These are phyloP conservation scores for Drosophila affinis DNA, from an alignment of 2,888 invertebrate species.

Conservation along the genomic window DNA sequence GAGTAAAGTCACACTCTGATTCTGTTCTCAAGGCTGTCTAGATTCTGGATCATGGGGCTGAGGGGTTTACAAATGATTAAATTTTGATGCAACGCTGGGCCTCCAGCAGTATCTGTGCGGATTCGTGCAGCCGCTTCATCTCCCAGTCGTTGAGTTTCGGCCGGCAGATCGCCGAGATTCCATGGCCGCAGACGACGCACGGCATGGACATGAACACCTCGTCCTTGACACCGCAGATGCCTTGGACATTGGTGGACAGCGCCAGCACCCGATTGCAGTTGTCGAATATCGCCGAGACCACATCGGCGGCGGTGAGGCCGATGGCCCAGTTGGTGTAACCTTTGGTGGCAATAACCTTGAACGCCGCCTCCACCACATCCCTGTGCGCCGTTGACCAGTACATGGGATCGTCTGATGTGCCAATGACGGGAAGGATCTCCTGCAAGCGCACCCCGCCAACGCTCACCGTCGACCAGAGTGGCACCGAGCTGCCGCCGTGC, in stretches of 20 bases:
- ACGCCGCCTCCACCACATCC: slow-evolving; percentile 90
- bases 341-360: slow-evolving; percentile 90
- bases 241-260: slow-evolving; percentile 86
- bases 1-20: not conserved
- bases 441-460: slow-evolving; percentile 91
- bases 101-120: slow-evolving; percentile 85
- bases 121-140: slow-evolving; percentile 85
- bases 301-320: slow-evolving; percentile 88
- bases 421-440: slow-evolving; percentile 89
- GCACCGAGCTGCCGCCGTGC: slow-evolving; percentile 93
- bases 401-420: slow-evolving; percentile 88
- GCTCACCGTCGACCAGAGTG: slow-evolving; percentile 95
- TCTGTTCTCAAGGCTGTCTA: not conserved
- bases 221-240: slow-evolving; percentile 88
- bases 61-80: no score
- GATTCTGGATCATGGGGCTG: not conserved
- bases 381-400: slow-evolving; percentile 89
- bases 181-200: slow-evolving; percentile 88
- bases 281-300: slow-evolving; percentile 87
- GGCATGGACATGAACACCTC: slow-evolving; percentile 94
- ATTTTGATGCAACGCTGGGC: slow-evolving; percentile 46
- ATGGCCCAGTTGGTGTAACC: slow-evolving; percentile 95
- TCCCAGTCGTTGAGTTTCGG: slow-evolving; percentile 88
- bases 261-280: slow-evolving; percentile 89
- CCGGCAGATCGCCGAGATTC: slow-evolving; percentile 88